Evolutionary conservation across 2,888 invertebrate species (phyloP), one percentile per base, ranked within the genome.

Genomic region (Sipha maydis): DNA sequence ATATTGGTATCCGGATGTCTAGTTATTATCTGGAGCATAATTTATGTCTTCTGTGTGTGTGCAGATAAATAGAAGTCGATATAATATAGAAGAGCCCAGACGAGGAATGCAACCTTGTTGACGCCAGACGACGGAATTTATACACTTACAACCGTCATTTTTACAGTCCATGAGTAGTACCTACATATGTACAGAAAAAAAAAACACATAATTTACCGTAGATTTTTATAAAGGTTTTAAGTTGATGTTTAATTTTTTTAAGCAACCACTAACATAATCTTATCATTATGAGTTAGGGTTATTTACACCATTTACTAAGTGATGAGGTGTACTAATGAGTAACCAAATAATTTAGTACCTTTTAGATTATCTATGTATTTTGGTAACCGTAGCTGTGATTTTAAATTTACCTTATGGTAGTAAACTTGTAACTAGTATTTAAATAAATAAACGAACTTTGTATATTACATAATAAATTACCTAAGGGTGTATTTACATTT

Each of bases 81-180:
- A 71, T 19, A 67, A n/a, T 78, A 56, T 73, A 86, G 56, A 79
- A 73, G 73, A 80, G 79, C 79, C 79, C 79, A 80, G 73, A 73
- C 86, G 41, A 79, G 38, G 86, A 86, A 86, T 86, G 86, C 86
- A 79, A 86, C 86, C 86, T 79, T 38, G 79, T 86, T 80, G 86
- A 86, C 79, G 86, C 86, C 86, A 86, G 79, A 86, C 86, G 28
- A 38, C 38, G 79, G 79, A 79, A 86, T 86, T 86, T 73, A 71
- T 80, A 80, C 73, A 31, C n/a, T 73, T 73, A 38, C 38, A 73
- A 79, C 79, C 25, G 86, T 73, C 79, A 86, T 79, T 86, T 86
- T 86, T 56, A 79, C 79, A 73, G 28, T 56, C 73, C 41, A 56
- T 67, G 8, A 41, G n/a, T 34, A 75, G 8, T 11, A 69, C 1